Base-by-base conservation (phyloP, 2,797 vertebrate species). In the Argyrosomus regius region DNA sequence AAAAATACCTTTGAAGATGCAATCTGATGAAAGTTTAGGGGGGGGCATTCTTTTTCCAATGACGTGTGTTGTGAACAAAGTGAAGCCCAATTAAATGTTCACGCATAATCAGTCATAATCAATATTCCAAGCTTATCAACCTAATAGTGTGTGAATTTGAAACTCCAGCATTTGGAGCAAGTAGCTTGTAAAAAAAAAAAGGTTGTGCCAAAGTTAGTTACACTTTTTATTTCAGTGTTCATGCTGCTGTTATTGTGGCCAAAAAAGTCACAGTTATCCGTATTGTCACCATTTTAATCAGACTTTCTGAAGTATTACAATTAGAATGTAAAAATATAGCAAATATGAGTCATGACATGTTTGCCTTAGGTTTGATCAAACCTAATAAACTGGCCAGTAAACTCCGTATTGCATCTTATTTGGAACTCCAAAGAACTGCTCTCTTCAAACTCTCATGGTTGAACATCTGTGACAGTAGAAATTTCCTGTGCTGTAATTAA, bases 401-500 rank as follows among this genome's bases (percentile, higher is more conserved):
- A 18, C 50, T 39, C 4, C 22, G 45, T 16, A 50, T 64, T 58
- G 5, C 45, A 58, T 2, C 45, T 58, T 65, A 58, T 54, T 39
- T 59, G 26, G 24, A 7, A 60, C 48, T 22, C 20, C 22, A n/a
- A 57, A 64, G 35, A 49, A 35, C 58, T n/a, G 2, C 54, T 62
- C 22, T 18, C 6, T 49, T 61, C 58, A 49, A 35, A 48, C n/a
- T 9, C 65, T 81, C 53, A 74, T 72, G 76, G 75, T 79, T 79
- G 69, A 86, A 80, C 67, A 76, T 75, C 45, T 70, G 72, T 52
- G 71, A 66, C 68, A 26, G 63, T 8, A 31, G 35, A 78, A 82
- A 56, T 86, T 77, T 84, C 70, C 58, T 79, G 54, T 10, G 6
- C 67, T 28, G 35, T 89, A 75, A 88, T 90, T 76, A 13, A 13